These are phyloP conservation scores for Gryllus bimaculatus DNA, from an alignment of 1,140 invertebrate genomes.

Conservation along the genomic window DNA sequence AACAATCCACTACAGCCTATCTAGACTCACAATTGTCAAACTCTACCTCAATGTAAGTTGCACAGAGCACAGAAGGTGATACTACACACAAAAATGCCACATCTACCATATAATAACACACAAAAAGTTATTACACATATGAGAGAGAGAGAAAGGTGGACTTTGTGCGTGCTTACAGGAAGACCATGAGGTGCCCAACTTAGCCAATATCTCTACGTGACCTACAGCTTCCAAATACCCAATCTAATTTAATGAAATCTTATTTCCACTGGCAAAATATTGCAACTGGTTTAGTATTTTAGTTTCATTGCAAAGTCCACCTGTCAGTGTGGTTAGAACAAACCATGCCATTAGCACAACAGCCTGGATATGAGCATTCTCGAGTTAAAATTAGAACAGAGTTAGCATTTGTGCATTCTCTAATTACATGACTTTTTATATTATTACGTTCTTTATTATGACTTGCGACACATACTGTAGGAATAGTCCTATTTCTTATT, in stretches of 20 bases:
- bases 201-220: not conserved
- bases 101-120: not conserved
- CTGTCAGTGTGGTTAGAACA: not conserved
- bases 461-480: too few relatives aligned
- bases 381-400: too few relatives aligned
- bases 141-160: conserved; percentile 3
- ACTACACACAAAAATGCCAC: not conserved
- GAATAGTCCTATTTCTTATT: too few relatives aligned
- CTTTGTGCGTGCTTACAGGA: not conserved
- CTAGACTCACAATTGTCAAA: too few relatives aligned
- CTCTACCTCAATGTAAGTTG: not conserved
- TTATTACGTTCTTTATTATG: too few relatives aligned
- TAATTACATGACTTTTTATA: too few relatives aligned
- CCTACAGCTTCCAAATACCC: not conserved
- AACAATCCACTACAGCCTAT: too few relatives aligned
- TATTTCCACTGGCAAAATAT: not conserved
- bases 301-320: not conserved
- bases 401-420: too few relatives aligned
- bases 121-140: not conserved
- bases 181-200: not conserved
- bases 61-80: not conserved
- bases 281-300: not conserved
- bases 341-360: not conserved
- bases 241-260: not conserved
- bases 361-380: too few relatives aligned